A percentile compares a stretch with the other conserved stretches of the same genome.
These are phyloP conservation scores for Paraescarpia echinospica DNA, from an alignment of 1,140 invertebrate species.

Conservation along the genomic window DNA sequence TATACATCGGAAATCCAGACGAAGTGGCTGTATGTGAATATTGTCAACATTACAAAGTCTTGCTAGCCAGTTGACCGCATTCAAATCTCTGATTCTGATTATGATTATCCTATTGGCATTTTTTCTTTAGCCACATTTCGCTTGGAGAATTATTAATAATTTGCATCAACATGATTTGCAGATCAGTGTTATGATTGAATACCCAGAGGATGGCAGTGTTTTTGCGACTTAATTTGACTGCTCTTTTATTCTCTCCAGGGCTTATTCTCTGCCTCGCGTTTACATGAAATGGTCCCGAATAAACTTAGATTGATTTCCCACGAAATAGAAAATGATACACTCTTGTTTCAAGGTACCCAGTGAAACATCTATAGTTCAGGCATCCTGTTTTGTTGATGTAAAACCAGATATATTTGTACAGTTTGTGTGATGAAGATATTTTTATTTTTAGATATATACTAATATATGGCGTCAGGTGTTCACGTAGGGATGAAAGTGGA, in stretches of 20 bases:
- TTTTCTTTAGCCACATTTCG: neutral
- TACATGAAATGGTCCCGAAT: neutral
- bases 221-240: neutral
- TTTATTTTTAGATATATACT: neutral
- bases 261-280: neutral
- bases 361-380: neutral
- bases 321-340: neutral
- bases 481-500: neutral
- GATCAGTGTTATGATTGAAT: neutral
- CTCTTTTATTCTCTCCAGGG: neutral
- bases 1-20: too few species aligned
- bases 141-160: neutral
- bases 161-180: neutral
- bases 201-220: neutral
- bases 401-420: neutral
- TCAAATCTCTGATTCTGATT: neutral
- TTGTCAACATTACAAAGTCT: too few species aligned
- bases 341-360: neutral
- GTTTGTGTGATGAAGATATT: neutral
- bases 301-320: neutral
- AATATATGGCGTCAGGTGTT: neutral
- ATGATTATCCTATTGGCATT: neutral
- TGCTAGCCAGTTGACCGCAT: neutral
- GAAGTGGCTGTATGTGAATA: too few species aligned
- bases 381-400: neutral